Evolutionary conservation across 2,113 vertebrate species (phyloP), one percentile per base, ranked within the genome.

Genomic region (Spheniscus mendiculus): DNA sequence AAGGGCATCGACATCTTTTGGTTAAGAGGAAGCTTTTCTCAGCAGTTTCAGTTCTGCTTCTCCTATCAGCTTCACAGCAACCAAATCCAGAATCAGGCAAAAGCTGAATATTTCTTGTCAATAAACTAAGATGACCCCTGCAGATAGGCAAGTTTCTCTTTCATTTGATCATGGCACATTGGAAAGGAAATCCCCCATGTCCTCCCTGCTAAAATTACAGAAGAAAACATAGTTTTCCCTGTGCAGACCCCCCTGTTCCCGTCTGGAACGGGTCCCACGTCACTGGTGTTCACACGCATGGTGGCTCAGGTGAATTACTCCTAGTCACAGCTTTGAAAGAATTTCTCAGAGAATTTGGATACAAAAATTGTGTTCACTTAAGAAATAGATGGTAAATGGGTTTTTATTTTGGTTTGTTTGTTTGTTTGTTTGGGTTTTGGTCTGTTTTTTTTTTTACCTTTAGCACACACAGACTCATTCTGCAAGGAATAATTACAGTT

Each of bases 41-140:
- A 96, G 85, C 69, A 90, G 58, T 96, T 97, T 96, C 58, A 89
- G 79, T 96, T 97, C 93, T 96, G 66, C 56, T 93, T 94, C 58
- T 83, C 42, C 32, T 56, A 13, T 36, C 49, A 78, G 76, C 77
- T 71, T 95, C 45, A 56, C 14, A 78, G 61, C 82, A 92, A 83
- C 32, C 30, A 83, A 92, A 89, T 67, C 70, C 47, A 83, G 82
- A 86, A 93, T 42, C 53, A 55, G 62, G 40, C 82, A 93, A 80
- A 79, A 72, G 53, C 11, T 82, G 72, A 82, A 9, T 56, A 34
- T 42, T 70, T 63, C 56, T 74, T 82, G 36, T 79, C 38, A 85
- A 53, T 72, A 69, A 91, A 72, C 49, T 9, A 58, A 32, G 47
- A 77, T 78, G 32, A 74, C 14, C 62, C 14, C 5, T 13, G 52